These are phyloP conservation scores for Scalopus aquaticus DNA, from an alignment of 2,113 vertebrate genomes.

Conservation along the genomic window DNA sequence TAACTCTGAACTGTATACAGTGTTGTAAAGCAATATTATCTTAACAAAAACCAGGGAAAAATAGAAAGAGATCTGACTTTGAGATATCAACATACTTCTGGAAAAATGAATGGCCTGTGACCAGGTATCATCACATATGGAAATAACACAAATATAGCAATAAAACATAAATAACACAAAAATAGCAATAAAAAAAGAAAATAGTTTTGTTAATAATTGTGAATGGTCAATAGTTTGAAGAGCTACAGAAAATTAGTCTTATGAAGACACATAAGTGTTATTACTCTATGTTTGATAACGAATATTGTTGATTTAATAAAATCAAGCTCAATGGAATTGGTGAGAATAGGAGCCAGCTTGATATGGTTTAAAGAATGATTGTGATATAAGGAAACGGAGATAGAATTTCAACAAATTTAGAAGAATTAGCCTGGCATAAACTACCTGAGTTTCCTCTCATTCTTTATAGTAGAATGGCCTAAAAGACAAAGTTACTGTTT, in stretches of 20 bases:
- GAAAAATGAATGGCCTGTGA: neutral
- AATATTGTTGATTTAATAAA: neutral
- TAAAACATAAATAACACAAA: too few relatives aligned
- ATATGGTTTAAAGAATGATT: neutral
- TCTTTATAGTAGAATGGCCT: neutral
- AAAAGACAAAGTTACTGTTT: neutral
- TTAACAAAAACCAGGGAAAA: too few relatives aligned
- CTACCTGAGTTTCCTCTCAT: neutral
- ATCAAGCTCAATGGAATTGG: neutral
- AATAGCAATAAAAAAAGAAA: neutral
- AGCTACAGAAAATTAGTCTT: neutral
- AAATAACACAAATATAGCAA: neutral
- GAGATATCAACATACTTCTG: neutral
- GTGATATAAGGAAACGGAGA: neutral
- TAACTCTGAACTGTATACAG: too few relatives aligned
- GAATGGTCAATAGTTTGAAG: neutral
- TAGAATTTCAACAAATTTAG: neutral
- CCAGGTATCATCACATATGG: neutral
- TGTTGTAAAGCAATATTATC: too few relatives aligned
- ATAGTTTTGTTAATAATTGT: neutral
- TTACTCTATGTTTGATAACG: neutral
- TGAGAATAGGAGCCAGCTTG: neutral
- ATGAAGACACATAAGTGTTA: neutral
- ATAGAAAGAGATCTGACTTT: neutral
- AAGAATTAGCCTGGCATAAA: neutral